These are phyloP conservation scores for Synanthedon formicaeformis DNA, from an alignment of 2,888 invertebrate species.

Conservation along the genomic window DNA sequence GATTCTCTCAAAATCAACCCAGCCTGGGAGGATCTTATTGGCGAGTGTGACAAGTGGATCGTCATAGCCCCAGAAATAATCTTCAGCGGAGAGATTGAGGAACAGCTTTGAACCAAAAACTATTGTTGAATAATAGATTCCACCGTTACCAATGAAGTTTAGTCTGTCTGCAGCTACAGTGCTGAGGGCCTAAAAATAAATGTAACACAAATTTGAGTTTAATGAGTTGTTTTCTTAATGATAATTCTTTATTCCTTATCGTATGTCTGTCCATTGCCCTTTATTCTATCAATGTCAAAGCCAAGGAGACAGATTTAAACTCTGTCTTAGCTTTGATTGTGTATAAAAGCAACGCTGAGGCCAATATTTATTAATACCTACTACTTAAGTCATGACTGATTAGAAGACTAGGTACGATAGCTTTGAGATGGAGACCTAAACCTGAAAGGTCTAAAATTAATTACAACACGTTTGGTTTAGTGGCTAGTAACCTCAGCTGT, in stretches of 20 bases:
- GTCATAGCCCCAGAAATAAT: conserved; percentile 87
- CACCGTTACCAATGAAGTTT: conserved; percentile 72
- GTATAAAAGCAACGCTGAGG: no score
- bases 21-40: conserved; percentile 78
- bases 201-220: background rate
- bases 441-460: no score
- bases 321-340: no score
- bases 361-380: no score
- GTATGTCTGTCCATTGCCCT: no score
- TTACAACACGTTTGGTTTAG: no score
- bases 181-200: conserved; percentile 41
- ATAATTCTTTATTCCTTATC: background rate
- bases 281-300: no score
- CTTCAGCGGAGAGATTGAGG: conserved; percentile 73
- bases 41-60: conserved; percentile 81
- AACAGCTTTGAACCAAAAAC: conserved; percentile 77
- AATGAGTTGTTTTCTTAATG: background rate
- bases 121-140: conserved; percentile 72
- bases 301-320: no score
- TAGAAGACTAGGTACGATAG: no score
- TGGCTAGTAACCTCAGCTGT: no score
- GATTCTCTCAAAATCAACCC: conserved; percentile 84
- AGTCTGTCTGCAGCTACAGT: conserved; percentile 47
- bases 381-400: no score
- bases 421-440: no score